Evolutionary conservation across 2,113 vertebrate genomes (phyloP).

Genomic region (Chamaea fasciata): DNA sequence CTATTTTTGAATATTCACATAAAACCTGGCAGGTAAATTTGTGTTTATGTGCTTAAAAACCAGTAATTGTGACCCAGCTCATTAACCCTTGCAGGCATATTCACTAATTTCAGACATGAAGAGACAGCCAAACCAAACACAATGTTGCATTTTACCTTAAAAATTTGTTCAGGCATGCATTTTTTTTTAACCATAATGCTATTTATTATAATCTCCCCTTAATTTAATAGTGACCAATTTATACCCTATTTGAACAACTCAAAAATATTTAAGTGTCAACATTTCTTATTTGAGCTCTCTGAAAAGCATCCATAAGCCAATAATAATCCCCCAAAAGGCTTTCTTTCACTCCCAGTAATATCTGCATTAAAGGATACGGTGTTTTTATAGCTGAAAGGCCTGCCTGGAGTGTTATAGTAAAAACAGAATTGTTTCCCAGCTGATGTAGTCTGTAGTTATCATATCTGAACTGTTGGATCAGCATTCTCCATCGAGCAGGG

Average conservation of each 20-base stretch:
- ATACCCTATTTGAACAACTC: neutral
- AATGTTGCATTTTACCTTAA: neutral
- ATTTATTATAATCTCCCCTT: neutral
- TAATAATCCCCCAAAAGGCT: neutral
- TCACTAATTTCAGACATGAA: neutral
- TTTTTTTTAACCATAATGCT: neutral
- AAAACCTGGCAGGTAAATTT: neutral
- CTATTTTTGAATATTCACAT: neutral
- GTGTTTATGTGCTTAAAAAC: neutral
- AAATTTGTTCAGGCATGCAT: neutral
- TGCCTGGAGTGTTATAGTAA: constrained; percentile 97
- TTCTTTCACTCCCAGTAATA: neutral
- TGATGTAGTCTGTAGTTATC: constrained; percentile 99
- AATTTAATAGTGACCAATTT: neutral
- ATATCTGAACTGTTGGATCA: constrained; percentile 98
- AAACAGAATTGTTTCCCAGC: constrained; percentile 97
- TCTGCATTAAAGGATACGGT: constrained; percentile 88
- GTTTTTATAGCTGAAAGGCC: constrained; percentile 99
- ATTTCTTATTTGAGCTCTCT: neutral
- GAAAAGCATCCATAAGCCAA: neutral
- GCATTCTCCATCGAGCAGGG: constrained; percentile 97
- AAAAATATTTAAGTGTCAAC: neutral
- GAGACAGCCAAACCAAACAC: neutral
- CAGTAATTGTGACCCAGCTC: neutral
- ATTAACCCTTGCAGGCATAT: neutral